A percentile compares a stretch with the other conserved stretches of the same genome.
Evolutionary conservation across 1,140 invertebrate genomes (phyloP).

Genomic region (Steinernema feltiae): DNA sequence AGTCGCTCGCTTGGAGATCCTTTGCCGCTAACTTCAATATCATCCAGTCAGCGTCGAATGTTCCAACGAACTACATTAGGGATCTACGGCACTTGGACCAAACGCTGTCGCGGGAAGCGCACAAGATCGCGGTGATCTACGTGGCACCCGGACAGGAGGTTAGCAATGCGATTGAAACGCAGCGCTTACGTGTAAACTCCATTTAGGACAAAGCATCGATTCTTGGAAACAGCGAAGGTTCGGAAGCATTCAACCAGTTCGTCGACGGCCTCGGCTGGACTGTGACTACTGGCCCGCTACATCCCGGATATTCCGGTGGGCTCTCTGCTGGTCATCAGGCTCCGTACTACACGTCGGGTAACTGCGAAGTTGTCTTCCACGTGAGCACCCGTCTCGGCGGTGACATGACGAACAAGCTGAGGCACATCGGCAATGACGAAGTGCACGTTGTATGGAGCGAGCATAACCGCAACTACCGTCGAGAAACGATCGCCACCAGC

Average conservation of each 20-base stretch:
- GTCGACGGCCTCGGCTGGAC: constrained; percentile 90
- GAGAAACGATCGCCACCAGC: constrained; percentile 94
- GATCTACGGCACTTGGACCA: constrained; percentile 51
- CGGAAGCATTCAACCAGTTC: constrained; percentile 67
- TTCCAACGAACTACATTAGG: constrained; percentile 41
- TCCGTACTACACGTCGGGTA: constrained; percentile 91
- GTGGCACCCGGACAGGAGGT: constrained; percentile 88
- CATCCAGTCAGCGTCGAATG: constrained; percentile 17
- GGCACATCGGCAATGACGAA: constrained; percentile 75
- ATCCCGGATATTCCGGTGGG: constrained; percentile 91
- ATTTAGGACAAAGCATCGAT: constrained; percentile 52
- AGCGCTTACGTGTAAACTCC: background rate
- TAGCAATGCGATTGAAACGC: background rate
- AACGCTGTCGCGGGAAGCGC: constrained; percentile 75
- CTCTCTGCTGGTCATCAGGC: constrained; percentile 84
- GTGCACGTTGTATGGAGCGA: constrained; percentile 99
- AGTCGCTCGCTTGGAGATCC: constrained; percentile 28
- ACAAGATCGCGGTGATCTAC: constrained; percentile 98
- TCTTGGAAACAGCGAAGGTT: constrained; percentile 43
- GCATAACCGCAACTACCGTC: constrained; percentile 83
- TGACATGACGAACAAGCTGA: constrained; percentile 56
- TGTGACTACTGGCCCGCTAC: constrained; percentile 76
- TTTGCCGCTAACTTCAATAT: constrained; percentile 38
- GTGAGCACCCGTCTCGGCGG: constrained; percentile 89
- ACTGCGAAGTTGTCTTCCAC: constrained; percentile 83